Evolutionary conservation across 2,888 invertebrate genomes (phyloP), one percentile per base, ranked within the genome.

Genomic region (Anthophora plumipes): DNA sequence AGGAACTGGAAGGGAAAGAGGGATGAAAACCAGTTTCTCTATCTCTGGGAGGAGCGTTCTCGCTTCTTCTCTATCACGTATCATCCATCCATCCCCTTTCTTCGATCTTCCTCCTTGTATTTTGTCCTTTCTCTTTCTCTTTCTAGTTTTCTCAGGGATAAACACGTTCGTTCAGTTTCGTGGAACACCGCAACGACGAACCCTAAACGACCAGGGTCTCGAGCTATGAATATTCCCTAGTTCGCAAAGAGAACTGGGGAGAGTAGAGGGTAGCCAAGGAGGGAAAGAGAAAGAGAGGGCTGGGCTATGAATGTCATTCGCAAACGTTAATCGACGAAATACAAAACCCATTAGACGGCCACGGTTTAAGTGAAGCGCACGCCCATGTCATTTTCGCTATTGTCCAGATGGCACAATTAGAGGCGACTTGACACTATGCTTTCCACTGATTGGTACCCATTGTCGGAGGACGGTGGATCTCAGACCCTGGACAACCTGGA

Each of bases 261-360:
- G 43, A 25, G 37, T 43, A 31, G 67, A 50, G 63, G 64, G 79
- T 71, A 43, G 50, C 74, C 68, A 48, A 46, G 68, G 43, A 43
- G 39, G 73, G 78, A 37, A n/a, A n/a, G n/a, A n/a, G n/a, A n/a
- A 31, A 31, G 31, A 4, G 31, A 31, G 31, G 31, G 31, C 31
- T 3, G 72, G 81, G 85, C 82, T 86, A 88, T 89, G 86, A 89
- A 89, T 88, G 89, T 85, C 89, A 88, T 86, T 85, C 88, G 84
- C 89, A 88, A 88, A 87, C 87, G 88, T 89, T 89, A 89, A 89
- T 89, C 89, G 89, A 85, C 86, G 89, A 84, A 85, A 88, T 88
- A 89, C 89, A 89, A 89, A 89, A 88, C 85, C 89, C 89, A 89
- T 89, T 89, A 89, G 89, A 87, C 82, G 85, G 52, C 55, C 55